These are phyloP conservation scores for Clepsis dumicolana DNA, from an alignment of 2,888 invertebrate genomes.

Conservation along the genomic window DNA sequence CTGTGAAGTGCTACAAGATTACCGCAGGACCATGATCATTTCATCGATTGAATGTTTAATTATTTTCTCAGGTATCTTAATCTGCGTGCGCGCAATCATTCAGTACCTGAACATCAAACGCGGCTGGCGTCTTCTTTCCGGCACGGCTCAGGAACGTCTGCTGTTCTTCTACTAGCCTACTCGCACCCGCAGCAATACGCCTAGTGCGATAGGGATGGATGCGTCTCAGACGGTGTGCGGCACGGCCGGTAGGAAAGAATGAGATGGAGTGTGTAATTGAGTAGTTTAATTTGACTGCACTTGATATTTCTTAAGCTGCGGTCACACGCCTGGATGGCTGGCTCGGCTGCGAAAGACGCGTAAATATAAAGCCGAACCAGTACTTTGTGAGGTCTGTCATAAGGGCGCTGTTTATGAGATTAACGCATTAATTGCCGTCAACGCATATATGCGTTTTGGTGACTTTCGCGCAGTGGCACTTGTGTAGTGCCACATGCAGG, in stretches of 20 bases:
- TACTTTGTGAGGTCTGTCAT: too few species aligned
- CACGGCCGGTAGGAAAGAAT: background rate
- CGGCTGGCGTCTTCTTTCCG: slow-evolving; percentile 94
- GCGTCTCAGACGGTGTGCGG: background rate
- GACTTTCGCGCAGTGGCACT: too few species aligned
- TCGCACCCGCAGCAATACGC: slow-evolving; percentile 16
- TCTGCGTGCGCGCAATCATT: slow-evolving; percentile 94
- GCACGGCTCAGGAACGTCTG: slow-evolving; percentile 94
- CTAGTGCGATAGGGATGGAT: slow-evolving; percentile 8
- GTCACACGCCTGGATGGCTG: too few species aligned
- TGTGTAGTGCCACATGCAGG: too few species aligned
- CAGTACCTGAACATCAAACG: slow-evolving; percentile 96
- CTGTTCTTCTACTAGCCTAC: slow-evolving; percentile 92
- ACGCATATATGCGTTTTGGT: too few species aligned
- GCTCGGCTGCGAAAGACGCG: too few species aligned
- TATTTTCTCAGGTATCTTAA: slow-evolving; percentile 89
- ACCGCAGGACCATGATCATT: too few species aligned
- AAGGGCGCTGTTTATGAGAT: too few species aligned
- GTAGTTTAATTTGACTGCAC: slow-evolving; percentile 7
- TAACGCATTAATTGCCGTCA: too few species aligned
- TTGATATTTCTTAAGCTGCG: background rate
- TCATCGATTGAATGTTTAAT: background rate
- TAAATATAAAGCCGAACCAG: too few species aligned
- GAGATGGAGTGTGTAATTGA: background rate
- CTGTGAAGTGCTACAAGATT: too few species aligned